Base-by-base conservation (phyloP, 2,888 invertebrate species). In the Ennomos quercinarius region DNA sequence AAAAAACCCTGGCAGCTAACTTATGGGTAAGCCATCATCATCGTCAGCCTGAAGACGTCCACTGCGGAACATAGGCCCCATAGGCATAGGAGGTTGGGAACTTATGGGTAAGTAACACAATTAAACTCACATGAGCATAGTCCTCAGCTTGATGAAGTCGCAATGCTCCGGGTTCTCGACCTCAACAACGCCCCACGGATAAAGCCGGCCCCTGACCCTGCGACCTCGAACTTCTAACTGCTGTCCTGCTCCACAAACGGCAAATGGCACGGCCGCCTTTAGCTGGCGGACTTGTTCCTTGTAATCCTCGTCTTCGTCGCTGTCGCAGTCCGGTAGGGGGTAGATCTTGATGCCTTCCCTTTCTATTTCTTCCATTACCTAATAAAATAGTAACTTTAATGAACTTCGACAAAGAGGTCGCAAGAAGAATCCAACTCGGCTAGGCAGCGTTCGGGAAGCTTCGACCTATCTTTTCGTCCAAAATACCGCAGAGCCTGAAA, bases 171-270 rank as follows among this genome's bases (percentile, higher is more conserved):
- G 98, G 93, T 99, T 99, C 88, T 99, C 99, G 10, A 99, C 98
- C 91, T 99, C 99, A 9, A 99, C 98, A 1, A 99, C 98, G 40
- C 99, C 99, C 99, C 99, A 99, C 0, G 99, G 99, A 93, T 99
- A 99, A 61, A 98, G 94, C 1, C 99, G 95, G 34, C 99, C 99
- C 57, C 99, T 94, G 63, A 99, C 98, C 87, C 98, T 97, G 53
- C 97, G 95, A 44, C 98, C 98, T 79, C 97, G 96, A 27, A 98
- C 98, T 89, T 99, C 99, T 67, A 99, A 93, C 81, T 97, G 98
- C 60, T 98, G 97, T 2, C 99, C 99, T 52, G 98, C 97, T 61
- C 99, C 99, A 85, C 99, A 98, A n/a, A 99, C 99, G 42, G 99
- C 99, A 93, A 99, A 99, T 60, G 99, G 99, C 37, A 99, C 98